Percentiles rank a stretch among this genome's conserved stretches.
Evolutionary conservation across 2,888 invertebrate species (phyloP).

Genomic region (Mechanitis messenoides): DNA sequence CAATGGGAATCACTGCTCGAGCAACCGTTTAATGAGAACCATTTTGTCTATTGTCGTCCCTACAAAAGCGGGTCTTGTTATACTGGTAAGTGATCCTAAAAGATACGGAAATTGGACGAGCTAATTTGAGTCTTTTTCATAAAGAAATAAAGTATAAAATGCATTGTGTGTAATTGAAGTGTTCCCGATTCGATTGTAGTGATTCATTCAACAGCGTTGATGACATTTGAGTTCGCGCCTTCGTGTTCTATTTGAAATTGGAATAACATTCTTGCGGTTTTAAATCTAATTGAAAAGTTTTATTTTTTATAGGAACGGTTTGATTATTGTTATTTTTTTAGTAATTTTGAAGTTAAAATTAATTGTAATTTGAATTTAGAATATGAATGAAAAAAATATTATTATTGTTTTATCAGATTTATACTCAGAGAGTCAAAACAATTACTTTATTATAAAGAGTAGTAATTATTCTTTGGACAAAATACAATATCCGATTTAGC

Average conservation of each 20-base stretch:
- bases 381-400: too few relatives aligned
- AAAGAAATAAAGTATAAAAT: slow-evolving; percentile 27
- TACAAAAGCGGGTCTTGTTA: slow-evolving; percentile 28
- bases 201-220: slow-evolving; percentile 48
- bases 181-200: slow-evolving; percentile 46
- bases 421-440: too few relatives aligned
- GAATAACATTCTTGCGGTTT: slow-evolving; percentile 40
- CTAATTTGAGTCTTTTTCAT: slow-evolving; percentile 37
- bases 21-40: slow-evolving; percentile 30
- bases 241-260: slow-evolving; percentile 33
- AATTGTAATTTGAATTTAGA: too few relatives aligned
- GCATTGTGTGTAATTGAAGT: slow-evolving; percentile 19
- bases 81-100: slow-evolving; percentile 32
- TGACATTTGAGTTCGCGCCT: slow-evolving; percentile 42
- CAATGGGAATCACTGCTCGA: slow-evolving; percentile 55
- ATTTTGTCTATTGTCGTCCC: slow-evolving; percentile 23
- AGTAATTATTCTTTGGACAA: too few relatives aligned
- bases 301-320: too few relatives aligned
- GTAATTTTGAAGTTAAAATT: too few relatives aligned
- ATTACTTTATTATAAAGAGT: too few relatives aligned
- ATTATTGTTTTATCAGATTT: too few relatives aligned
- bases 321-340: too few relatives aligned
- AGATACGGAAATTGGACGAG: slow-evolving; percentile 26
- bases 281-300: slow-evolving; percentile 18
- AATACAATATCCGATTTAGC: too few relatives aligned